phyloP scores from a whole-genome alignment of 1,140 invertebrate species.

The Steinernema feltiae region DNA sequence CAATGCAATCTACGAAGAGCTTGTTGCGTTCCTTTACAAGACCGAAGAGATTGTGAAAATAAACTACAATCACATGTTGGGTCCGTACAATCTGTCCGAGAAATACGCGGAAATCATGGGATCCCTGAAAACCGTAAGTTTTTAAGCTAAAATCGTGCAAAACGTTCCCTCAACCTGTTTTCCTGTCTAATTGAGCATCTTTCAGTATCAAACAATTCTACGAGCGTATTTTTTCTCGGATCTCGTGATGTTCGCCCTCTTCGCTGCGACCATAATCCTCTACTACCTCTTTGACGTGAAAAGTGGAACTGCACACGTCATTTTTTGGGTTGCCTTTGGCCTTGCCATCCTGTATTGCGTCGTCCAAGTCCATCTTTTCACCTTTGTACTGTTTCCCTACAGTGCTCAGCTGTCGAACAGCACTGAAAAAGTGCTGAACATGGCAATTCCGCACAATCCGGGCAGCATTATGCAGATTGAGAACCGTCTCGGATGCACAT shows the following conservation, averaged over 20 bases:
- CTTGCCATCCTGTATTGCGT: constrained; percentile 39
- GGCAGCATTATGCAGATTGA: constrained; percentile 49
- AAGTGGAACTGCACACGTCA: constrained; percentile 24
- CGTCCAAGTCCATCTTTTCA: constrained; percentile 40
- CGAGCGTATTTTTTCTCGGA: constrained; percentile 46
- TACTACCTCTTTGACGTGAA: constrained; percentile 44
- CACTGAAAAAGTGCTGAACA: constrained; percentile 46
- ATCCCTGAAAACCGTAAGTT: constrained; percentile 24
- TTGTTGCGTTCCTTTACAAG: constrained; percentile 31
- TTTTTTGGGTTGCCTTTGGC: constrained; percentile 52
- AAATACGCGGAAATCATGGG: constrained; percentile 27
- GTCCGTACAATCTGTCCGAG: constrained; percentile 24
- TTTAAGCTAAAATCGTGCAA: too few relatives aligned
- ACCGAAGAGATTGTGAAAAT: constrained; percentile 33
- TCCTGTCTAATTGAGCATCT: too few relatives aligned
- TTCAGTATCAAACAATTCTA: constrained; percentile 54
- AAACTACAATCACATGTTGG: constrained; percentile 27
- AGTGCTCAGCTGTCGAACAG: constrained; percentile 37
- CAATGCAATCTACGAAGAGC: constrained; percentile 28
- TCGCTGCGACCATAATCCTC: constrained; percentile 39
- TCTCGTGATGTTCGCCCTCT: constrained; percentile 38
- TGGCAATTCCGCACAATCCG: constrained; percentile 44
- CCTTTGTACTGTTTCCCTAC: constrained; percentile 40
- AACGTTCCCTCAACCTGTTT: too few relatives aligned
- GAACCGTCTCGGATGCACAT: constrained; percentile 48